Evolutionary conservation across 1,140 invertebrate genomes (phyloP), one percentile per base, ranked within the genome.

Genomic region (Ganaspis sp.): DNA sequence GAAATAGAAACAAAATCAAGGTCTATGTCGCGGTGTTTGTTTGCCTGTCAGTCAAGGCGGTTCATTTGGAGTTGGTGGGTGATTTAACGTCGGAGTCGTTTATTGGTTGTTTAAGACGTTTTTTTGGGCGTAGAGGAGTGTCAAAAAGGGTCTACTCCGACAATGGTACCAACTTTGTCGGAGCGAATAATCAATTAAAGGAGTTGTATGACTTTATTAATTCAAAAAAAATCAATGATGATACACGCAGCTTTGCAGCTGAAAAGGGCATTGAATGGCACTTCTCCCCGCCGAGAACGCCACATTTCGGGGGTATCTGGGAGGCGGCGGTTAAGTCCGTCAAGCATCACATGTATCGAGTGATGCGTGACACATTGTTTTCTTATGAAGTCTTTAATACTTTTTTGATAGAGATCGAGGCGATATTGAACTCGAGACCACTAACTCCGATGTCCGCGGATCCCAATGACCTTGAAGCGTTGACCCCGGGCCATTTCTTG

Each of bases 31-130:
- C 40, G 5, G 17, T 77, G 26, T 81, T 76, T 69, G n/a, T 81
- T 5, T 81, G 79, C 26, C 29, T 75, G 17, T 72, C 21, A 75
- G 49, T 77, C 0, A 83, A 83, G 53, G 84, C 85, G 9, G 72
- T 86, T 6, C 86, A 89, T 73, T 40, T 91, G 19, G 87, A 91
- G 70, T 40, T 85, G 4, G 81, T 84, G 4, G 74, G 69, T 64
- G 78, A 83, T 70, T 37, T 80, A 1, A 74, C 77, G 4, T 77
- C 80, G 1, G 71, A 82, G 9, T 54, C 76, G 34, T 83, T 83
- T 84, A 21, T 84, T 49, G 74, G 84, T 73, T 81, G 83, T 15
- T 75, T 89, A 1, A 74, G 82, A 17, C 69, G 89, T 15, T 90
- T 91, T 74, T 71, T 88, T 12, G 70, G 80, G 12, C 15, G 84